Percentiles rank a stretch among this genome's conserved stretches.
Conservation (phyloP, 1,140 invertebrate species). For the Plutomurus gul region DNA sequence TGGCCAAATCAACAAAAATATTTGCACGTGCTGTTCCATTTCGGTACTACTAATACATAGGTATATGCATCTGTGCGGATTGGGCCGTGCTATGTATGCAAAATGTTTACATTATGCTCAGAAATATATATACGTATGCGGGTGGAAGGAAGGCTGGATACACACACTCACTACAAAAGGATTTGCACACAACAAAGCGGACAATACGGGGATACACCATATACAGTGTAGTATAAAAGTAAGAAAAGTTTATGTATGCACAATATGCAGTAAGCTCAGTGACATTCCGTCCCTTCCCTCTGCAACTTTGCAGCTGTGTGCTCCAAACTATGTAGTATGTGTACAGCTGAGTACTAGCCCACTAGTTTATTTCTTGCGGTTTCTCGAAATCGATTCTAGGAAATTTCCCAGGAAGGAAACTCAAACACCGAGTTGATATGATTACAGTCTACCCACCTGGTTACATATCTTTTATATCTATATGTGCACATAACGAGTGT, state of each 20-base stretch:
- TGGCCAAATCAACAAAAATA: too few relatives aligned
- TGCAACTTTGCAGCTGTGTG: background rate
- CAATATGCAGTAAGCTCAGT: too few relatives aligned
- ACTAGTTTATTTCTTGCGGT: constrained; percentile 23
- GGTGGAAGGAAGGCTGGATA: background rate
- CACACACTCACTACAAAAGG: background rate
- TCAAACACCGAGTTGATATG: background rate
- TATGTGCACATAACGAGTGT: background rate
- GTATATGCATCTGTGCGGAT: background rate
- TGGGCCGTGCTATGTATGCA: too few relatives aligned
- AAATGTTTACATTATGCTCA: too few relatives aligned
- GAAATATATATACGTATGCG: background rate
- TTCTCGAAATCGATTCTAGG: constrained; percentile 20
- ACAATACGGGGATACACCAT: background rate
- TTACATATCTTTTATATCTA: background rate
- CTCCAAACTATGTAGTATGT: background rate
- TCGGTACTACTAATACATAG: background rate
- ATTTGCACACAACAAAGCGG: background rate
- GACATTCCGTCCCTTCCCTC: too few relatives aligned
- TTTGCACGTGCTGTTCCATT: too few relatives aligned
- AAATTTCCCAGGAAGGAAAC: constrained; percentile 23
- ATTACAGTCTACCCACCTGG: background rate
- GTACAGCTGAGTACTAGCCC: background rate
- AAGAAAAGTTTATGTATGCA: too few relatives aligned
- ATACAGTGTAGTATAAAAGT: too few relatives aligned